These are phyloP conservation scores for Morpho helenor DNA, from an alignment of 2,888 invertebrate species.

Conservation along the genomic window DNA sequence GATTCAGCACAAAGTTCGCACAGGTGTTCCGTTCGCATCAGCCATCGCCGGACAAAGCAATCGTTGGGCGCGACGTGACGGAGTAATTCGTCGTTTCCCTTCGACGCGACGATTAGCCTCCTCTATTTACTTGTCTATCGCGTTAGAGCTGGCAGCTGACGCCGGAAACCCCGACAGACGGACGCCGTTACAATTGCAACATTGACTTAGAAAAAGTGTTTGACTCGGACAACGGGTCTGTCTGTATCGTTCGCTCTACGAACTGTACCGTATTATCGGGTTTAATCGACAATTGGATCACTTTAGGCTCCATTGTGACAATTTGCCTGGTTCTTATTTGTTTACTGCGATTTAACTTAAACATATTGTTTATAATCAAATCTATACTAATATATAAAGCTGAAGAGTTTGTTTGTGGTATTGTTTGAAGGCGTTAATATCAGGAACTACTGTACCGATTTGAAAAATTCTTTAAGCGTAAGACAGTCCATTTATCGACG, in stretches of 20 bases:
- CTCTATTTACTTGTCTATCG: constrained; percentile 77
- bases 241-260: constrained; percentile 46
- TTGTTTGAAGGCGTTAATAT: too few species aligned
- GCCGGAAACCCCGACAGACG: constrained; percentile 63
- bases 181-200: constrained; percentile 73
- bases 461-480: too few species aligned
- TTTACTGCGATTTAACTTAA: constrained; percentile 6
- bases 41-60: constrained; percentile 68
- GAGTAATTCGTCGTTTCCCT: constrained; percentile 76
- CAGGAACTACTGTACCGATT: too few species aligned
- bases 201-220: constrained; percentile 76
- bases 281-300: constrained; percentile 41
- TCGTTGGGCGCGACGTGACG: constrained; percentile 68
- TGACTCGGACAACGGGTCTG: constrained; percentile 54
- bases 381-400: too few species aligned
- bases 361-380: too few species aligned
- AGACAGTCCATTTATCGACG: too few species aligned
- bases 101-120: constrained; percentile 73
- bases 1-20: constrained; percentile 33
- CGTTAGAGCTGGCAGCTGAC: constrained; percentile 72
- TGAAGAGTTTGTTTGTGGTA: too few species aligned
- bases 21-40: constrained; percentile 41
- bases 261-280: constrained; percentile 29
- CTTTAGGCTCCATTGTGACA: constrained; percentile 23
- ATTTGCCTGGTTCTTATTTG: constrained; percentile 2